phyloP scores from a whole-genome alignment of 1,140 invertebrate genomes.

The Formica exsecta region DNA sequence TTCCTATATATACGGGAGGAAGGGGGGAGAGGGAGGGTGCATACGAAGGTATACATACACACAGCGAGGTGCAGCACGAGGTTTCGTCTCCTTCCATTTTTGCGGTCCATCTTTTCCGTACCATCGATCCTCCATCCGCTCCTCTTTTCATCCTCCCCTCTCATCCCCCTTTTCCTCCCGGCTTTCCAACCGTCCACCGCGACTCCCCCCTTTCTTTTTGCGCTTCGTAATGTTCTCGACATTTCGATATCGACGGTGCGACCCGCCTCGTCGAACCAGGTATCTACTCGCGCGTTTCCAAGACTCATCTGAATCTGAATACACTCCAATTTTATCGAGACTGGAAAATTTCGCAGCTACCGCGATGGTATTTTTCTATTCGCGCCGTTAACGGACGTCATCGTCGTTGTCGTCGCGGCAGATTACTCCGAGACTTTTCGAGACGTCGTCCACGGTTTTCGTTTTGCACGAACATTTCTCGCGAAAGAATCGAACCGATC shows the following conservation, averaged over 20 bases:
- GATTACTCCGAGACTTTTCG: neutral
- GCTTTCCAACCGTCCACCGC: neutral
- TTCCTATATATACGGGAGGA: constrained; percentile 70
- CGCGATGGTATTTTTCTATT: constrained; percentile 39
- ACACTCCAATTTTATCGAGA: constrained; percentile 66
- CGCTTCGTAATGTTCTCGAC: constrained; percentile 57
- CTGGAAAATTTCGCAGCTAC: constrained; percentile 47
- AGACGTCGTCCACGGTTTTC: neutral
- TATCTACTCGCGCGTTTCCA: constrained; percentile 23
- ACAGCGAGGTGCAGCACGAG: constrained; percentile 43
- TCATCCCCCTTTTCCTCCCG: constrained; percentile 34
- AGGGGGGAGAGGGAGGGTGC: neutral
- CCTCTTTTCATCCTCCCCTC: constrained; percentile 23
- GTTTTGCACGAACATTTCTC: constrained; percentile 16
- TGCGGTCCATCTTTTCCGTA: constrained; percentile 68
- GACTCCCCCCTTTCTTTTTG: constrained; percentile 29
- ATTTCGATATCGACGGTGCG: constrained; percentile 50
- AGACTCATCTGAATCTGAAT: constrained; percentile 72
- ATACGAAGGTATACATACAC: constrained; percentile 30
- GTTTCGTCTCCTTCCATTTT: constrained; percentile 76
- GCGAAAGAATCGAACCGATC: constrained; percentile 1
- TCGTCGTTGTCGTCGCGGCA: neutral
- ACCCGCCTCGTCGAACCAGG: neutral
- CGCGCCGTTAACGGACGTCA: neutral
- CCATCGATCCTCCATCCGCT: constrained; percentile 65